Evolutionary conservation across 2,113 vertebrate species (phyloP), one percentile per base, ranked within the genome.

Genomic region (Scophthalmus maximus): DNA sequence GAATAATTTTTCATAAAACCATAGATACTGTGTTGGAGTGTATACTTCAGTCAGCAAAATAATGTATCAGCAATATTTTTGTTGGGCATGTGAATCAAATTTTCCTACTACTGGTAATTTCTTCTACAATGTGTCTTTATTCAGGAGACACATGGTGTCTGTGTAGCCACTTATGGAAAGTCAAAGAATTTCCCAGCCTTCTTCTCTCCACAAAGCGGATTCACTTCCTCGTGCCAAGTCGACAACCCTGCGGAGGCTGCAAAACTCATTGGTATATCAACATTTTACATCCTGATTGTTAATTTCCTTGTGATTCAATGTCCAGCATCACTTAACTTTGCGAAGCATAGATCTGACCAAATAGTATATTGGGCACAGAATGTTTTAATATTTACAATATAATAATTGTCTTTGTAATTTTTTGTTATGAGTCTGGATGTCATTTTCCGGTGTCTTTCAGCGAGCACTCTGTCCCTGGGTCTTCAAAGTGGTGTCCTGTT

Each of bases 91-190:
- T 12, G 34, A 36, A 36, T 36, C 3, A 11, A 36, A 36, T n/a
- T n/a, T n/a, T n/a, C n/a, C 34, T 42, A 7, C 25, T 11, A 51
- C 22, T 11, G 5, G 27, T 20, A 1, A 22, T 51, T 60, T 50
- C 8, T 10, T 36, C 5, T 73, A 6, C 11, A 63, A 2, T 69
- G 1, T 56, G 38, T 69, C 52, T 78, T 50, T 40, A 40, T 25
- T 65, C 60, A 97, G 96, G 96, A 97, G 82, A 97, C 96, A 0
- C 95, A 95, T 59, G 96, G 96, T 8, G 95, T 97, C 25, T 97
- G 95, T 0, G 96, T 97, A 34, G 94, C 94, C 74, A 94, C 95
- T 14, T 96, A 95, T 68, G 96, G 96, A 52, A 74, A 90, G 17
- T 93, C 94, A 17, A 92, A 83, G 70, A 92, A 92, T 42, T 97